Evolutionary conservation across 2,888 invertebrate genomes (phyloP).

Genomic region (Hydrotaea diabolus): DNA sequence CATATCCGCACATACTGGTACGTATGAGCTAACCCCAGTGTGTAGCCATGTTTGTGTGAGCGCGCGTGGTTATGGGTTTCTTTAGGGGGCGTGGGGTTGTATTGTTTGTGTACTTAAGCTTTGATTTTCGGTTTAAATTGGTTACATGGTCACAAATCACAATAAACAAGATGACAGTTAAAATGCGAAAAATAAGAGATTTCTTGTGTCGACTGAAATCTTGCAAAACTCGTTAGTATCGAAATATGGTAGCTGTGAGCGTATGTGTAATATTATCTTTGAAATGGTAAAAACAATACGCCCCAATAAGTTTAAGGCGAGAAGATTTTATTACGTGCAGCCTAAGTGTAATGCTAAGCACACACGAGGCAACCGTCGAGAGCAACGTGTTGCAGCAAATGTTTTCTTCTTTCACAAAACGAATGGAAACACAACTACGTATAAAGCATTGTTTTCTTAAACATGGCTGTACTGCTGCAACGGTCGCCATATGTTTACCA

Average conservation of each 20-base stretch:
- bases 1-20: constrained; percentile 3
- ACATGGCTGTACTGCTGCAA: no score
- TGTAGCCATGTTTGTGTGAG: not conserved
- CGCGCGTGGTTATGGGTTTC: not conserved
- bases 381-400: no score
- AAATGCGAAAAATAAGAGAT: constrained; percentile 22
- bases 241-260: no score
- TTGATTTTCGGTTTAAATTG: constrained; percentile 71
- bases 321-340: no score
- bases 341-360: no score
- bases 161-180: constrained; percentile 58
- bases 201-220: not conserved
- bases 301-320: no score
- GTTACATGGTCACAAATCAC: constrained; percentile 54
- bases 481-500: no score
- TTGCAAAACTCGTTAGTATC: not conserved
- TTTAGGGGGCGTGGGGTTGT: not conserved
- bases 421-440: no score
- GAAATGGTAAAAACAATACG: not conserved
- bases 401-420: no score
- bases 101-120: constrained; percentile 79
- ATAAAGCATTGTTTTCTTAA: no score
- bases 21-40: not conserved
- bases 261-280: not conserved
- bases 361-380: no score